These are phyloP conservation scores for Brevimyrus niger DNA, from an alignment of 2,113 vertebrate genomes.

Conservation along the genomic window DNA sequence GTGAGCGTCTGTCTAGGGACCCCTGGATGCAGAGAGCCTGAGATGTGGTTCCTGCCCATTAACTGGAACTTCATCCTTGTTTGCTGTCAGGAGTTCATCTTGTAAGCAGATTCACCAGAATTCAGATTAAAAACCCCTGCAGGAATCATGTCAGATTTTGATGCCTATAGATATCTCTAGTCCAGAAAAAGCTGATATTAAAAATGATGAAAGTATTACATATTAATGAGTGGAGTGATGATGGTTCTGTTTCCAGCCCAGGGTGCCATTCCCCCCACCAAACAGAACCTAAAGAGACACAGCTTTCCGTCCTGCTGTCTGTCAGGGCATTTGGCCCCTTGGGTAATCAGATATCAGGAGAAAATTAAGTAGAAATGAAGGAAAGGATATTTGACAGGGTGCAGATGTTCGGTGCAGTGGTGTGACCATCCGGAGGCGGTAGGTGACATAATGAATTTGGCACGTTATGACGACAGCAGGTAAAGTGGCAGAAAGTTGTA, in stretches of 20 bases:
- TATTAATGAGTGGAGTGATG: slow-evolving; percentile 12
- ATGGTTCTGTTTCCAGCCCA: background rate
- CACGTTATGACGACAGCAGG: slow-evolving; percentile 60
- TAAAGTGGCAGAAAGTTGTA: slow-evolving; percentile 13
- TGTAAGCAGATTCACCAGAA: slow-evolving; percentile 16
- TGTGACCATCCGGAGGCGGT: slow-evolving; percentile 74
- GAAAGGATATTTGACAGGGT: slow-evolving; percentile 79
- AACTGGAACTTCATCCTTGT: slow-evolving; percentile 7
- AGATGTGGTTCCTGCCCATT: background rate
- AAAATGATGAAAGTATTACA: slow-evolving; percentile 23
- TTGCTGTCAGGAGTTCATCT: slow-evolving; percentile 12
- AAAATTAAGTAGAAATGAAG: slow-evolving; percentile 84
- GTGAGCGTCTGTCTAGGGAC: background rate
- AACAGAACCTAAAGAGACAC: slow-evolving; percentile 40
- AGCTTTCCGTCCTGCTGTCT: slow-evolving; percentile 57
- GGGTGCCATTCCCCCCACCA: slow-evolving; percentile 63
- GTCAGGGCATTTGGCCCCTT: slow-evolving; percentile 74
- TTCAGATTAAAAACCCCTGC: slow-evolving; percentile 15
- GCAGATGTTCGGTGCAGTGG: slow-evolving; percentile 72
- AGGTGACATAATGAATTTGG: slow-evolving; percentile 75
- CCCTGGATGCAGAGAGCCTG: background rate
- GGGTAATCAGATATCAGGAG: slow-evolving; percentile 75
- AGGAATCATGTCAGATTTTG: slow-evolving; percentile 16
- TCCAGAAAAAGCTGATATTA: slow-evolving; percentile 11
- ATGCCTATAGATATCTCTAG: slow-evolving; percentile 21